phyloP scores from a whole-genome alignment of 2,797 vertebrate species.

The Spatula versicolor region DNA sequence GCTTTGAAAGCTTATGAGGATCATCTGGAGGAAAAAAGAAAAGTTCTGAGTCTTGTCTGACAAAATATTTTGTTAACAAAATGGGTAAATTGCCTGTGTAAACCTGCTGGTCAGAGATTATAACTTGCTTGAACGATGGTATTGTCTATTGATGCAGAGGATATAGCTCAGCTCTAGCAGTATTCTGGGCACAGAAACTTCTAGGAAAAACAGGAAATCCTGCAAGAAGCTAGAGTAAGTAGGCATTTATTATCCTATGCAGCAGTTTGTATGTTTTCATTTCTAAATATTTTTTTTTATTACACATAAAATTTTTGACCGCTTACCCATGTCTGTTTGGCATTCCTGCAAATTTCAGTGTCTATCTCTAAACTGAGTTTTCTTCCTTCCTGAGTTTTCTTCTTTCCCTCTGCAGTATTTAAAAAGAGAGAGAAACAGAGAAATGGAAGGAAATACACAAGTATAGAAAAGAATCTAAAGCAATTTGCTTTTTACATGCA shows the following conservation, averaged over 20 bases:
- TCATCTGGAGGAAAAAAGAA: constrained; percentile 22
- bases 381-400: background rate
- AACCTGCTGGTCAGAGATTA: constrained; percentile 18
- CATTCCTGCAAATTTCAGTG: background rate
- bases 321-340: constrained; percentile 23
- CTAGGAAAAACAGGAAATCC: constrained; percentile 65
- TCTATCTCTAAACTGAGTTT: background rate
- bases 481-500: background rate
- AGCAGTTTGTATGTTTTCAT: constrained; percentile 30
- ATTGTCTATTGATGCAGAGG: constrained; percentile 61
- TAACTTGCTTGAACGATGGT: constrained; percentile 43
- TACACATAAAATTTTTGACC: constrained; percentile 5
- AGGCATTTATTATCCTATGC: constrained; percentile 30
- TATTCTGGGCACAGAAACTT: constrained; percentile 49
- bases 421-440: background rate
- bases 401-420: background rate
- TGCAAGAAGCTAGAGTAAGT: constrained; percentile 33
- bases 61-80: constrained; percentile 71
- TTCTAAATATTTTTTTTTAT: background rate
- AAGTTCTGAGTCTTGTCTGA: constrained; percentile 49
- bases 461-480: background rate
- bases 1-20: constrained; percentile 24
- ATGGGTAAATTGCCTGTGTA: constrained; percentile 45
- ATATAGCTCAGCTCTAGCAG: background rate
- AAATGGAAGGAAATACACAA: background rate